Percentiles rank a stretch among this genome's conserved stretches.
Conservation (phyloP, 37 sponge, comb jelly and placozoan genomes). For the Agelas oroides region DNA sequence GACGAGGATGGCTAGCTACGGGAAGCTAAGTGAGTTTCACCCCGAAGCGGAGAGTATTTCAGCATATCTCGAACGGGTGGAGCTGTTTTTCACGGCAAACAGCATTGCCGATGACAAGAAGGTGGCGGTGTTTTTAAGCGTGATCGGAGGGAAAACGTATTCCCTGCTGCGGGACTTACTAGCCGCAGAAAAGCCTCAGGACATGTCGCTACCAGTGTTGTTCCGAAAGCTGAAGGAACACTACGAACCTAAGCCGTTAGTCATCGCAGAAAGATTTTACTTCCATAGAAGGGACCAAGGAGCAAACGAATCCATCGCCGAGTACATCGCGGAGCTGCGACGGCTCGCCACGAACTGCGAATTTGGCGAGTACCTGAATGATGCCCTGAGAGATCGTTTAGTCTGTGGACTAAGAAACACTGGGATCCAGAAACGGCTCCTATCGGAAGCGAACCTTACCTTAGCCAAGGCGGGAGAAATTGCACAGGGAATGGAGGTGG, state of each 20-base stretch:
- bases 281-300: neutral
- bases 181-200: neutral
- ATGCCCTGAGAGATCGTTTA: slow-evolving; percentile 15
- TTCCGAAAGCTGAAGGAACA: neutral
- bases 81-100: neutral
- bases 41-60: neutral
- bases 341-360: slow-evolving; percentile 4
- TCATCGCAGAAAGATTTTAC: slow-evolving; percentile 6
- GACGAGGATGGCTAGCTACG: neutral
- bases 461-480: neutral
- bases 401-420: slow-evolving; percentile 6
- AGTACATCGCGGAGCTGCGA: neutral
- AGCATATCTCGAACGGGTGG: neutral
- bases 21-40: neutral
- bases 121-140: neutral
- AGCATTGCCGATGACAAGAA: slow-evolving; percentile 7
- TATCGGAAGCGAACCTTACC: slow-evolving; percentile 4
- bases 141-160: neutral
- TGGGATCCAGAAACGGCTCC: neutral
- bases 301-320: neutral
- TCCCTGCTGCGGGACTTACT: neutral
- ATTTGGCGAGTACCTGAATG: slow-evolving; percentile 1
- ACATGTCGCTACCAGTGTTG: neutral
- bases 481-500: slow-evolving; percentile 16
- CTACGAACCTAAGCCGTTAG: slow-evolving; percentile 15